A percentile compares a stretch with the other conserved stretches of the same genome.
Evolutionary conservation across 2,113 vertebrate genomes (phyloP).

Genomic region (Colinus virginianus): DNA sequence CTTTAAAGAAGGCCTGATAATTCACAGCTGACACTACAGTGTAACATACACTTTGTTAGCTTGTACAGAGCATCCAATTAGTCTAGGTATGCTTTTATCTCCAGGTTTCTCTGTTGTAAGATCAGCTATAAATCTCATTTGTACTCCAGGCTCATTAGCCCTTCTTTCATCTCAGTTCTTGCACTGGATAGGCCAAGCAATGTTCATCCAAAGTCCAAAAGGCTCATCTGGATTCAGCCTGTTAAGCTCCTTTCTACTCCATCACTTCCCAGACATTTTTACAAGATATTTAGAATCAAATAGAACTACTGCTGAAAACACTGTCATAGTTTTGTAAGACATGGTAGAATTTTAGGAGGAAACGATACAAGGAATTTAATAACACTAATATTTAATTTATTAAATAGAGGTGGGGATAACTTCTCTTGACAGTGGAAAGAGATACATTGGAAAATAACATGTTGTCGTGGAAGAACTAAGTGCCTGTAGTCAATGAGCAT

Average conservation of each 20-base stretch:
- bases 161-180: slow-evolving; percentile 28
- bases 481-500: neutral
- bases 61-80: slow-evolving; percentile 50
- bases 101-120: slow-evolving; percentile 24
- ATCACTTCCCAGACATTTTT: slow-evolving; percentile 3
- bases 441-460: neutral
- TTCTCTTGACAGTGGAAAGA: neutral
- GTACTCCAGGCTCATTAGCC: slow-evolving; percentile 50
- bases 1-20: neutral
- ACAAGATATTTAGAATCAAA: neutral
- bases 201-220: neutral
- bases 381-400: neutral
- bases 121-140: slow-evolving; percentile 63
- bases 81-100: slow-evolving; percentile 60
- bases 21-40: neutral
- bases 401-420: neutral
- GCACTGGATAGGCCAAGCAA: slow-evolving; percentile 40
- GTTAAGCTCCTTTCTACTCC: slow-evolving; percentile 41
- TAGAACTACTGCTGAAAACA: neutral
- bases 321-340: neutral
- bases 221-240: slow-evolving; percentile 18
- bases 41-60: neutral
- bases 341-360: neutral
- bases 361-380: neutral
- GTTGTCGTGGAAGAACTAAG: neutral